Percentiles rank a stretch among this genome's conserved stretches.
These are phyloP conservation scores for Brachionus sp. DNA, from an alignment of 1,140 invertebrate species.

Conservation along the genomic window DNA sequence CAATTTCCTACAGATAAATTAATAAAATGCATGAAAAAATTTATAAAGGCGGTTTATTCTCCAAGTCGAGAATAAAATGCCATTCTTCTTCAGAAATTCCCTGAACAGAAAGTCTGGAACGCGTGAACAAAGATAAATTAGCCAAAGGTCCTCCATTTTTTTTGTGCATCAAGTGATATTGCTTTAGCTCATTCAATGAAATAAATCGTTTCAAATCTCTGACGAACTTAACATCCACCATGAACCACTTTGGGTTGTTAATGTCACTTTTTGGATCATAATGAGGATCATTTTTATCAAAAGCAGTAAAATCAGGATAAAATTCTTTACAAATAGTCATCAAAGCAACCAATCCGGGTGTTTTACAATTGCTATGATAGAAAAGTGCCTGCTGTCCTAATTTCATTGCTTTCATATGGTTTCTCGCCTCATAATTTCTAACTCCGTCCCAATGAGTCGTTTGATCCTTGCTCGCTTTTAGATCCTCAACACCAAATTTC, in stretches of 20 bases:
- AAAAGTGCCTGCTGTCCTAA: conserved; percentile 55
- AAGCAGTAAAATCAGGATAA: conserved; percentile 57
- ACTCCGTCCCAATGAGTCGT: conserved; percentile 58
- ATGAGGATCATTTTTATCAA: conserved; percentile 54
- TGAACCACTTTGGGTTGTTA: conserved; percentile 55
- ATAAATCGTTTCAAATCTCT: conserved; percentile 54
- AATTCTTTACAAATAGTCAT: conserved; percentile 53
- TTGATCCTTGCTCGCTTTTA: conserved; percentile 53
- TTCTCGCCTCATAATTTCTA: conserved; percentile 57
- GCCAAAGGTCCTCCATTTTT: conserved; percentile 52
- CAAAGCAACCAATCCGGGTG: conserved; percentile 56
- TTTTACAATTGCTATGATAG: conserved; percentile 58
- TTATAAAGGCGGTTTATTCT: conserved; percentile 45
- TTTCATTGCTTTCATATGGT: conserved; percentile 57
- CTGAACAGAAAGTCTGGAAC: conserved; percentile 54
- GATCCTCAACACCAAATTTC: conserved; percentile 57
- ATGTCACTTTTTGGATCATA: conserved; percentile 51
- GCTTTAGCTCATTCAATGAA: conserved; percentile 55
- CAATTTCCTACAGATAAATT: too few relatives aligned
- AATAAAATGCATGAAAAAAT: too few relatives aligned
- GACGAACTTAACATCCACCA: conserved; percentile 57
- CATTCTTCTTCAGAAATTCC: conserved; percentile 51
- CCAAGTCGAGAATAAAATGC: conserved; percentile 51
- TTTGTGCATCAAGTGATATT: conserved; percentile 52
- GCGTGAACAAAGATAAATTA: conserved; percentile 53